These are phyloP conservation scores for Syngnathus scovelli DNA, from an alignment of 2,113 vertebrate species.

Conservation along the genomic window DNA sequence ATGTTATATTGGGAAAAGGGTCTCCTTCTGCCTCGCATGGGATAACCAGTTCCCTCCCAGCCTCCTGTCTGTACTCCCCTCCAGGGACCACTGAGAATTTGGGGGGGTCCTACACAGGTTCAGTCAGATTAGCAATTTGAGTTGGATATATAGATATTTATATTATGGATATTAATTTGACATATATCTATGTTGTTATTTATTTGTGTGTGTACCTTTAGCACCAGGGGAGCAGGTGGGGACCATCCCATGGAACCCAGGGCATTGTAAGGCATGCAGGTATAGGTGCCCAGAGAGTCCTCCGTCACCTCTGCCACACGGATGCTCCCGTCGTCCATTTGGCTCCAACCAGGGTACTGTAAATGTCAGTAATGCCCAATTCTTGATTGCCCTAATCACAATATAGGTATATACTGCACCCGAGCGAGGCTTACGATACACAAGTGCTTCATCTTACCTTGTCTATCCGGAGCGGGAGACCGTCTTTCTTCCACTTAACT, in stretches of 20 bases:
- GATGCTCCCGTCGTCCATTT: slow-evolving; percentile 94
- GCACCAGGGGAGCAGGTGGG: slow-evolving; percentile 92
- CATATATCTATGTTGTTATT: not conserved
- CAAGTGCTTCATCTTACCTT: slow-evolving; percentile 72
- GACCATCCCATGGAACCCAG: slow-evolving; percentile 98
- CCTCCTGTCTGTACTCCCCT: slow-evolving; percentile 98
- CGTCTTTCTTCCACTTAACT: slow-evolving; percentile 97
- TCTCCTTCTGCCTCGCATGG: slow-evolving; percentile 96
- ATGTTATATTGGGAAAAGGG: slow-evolving; percentile 95
- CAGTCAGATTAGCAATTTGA: not conserved
- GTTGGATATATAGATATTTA: not conserved
- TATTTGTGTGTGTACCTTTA: slow-evolving; percentile 78
- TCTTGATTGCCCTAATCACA: not conserved
- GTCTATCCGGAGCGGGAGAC: slow-evolving; percentile 88
- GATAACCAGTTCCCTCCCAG: slow-evolving; percentile 93
- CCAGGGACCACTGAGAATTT: slow-evolving; percentile 99
- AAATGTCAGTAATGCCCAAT: too few species aligned
- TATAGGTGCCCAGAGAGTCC: slow-evolving; percentile 97
- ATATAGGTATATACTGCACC: too few species aligned
- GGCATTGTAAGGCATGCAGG: slow-evolving; percentile 99
- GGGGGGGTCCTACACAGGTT: slow-evolving; percentile 82
- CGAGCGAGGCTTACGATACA: not conserved
- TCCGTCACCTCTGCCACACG: slow-evolving; percentile 95
- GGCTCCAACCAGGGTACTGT: slow-evolving; percentile 91
- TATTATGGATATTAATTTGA: too few species aligned